phyloP scores from a whole-genome alignment of 2,797 vertebrate species.

The Gymnoscopelus microlampas region DNA sequence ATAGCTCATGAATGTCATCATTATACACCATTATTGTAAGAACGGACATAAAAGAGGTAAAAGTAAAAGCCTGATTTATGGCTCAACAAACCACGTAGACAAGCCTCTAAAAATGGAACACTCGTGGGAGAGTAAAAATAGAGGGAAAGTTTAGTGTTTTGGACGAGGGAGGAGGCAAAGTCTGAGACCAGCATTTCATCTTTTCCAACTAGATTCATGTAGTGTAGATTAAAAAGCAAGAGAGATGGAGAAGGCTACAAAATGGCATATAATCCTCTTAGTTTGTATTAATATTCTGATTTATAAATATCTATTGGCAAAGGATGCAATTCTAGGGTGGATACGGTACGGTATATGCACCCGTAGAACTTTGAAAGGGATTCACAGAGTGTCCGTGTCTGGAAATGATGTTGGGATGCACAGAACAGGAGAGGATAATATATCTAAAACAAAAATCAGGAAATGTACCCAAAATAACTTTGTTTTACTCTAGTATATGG shows the following conservation, averaged over 20 bases:
- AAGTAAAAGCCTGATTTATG: slow-evolving; percentile 48
- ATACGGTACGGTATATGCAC: not conserved
- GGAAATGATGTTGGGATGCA: not conserved
- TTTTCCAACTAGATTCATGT: slow-evolving; percentile 42
- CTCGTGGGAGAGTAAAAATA: slow-evolving; percentile 53
- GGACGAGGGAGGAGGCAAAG: slow-evolving; percentile 40
- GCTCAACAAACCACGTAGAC: slow-evolving; percentile 45
- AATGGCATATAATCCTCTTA: not conserved
- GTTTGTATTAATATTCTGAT: not conserved
- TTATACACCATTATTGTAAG: slow-evolving; percentile 42
- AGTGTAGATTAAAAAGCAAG: slow-evolving; percentile 29
- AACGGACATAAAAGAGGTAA: slow-evolving; percentile 26
- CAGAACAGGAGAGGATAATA: not conserved
- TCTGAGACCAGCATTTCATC: slow-evolving; percentile 42
- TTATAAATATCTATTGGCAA: not conserved
- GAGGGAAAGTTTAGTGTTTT: slow-evolving; percentile 53
- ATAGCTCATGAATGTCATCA: slow-evolving; percentile 30
- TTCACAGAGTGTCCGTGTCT: not conserved
- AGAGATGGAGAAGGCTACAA: slow-evolving; percentile 1
- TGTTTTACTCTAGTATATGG: not conserved
- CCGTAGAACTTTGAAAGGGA: not conserved
- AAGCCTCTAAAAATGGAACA: slow-evolving; percentile 50
- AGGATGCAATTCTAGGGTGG: not conserved
- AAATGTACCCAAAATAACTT: not conserved
- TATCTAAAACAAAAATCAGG: not conserved